Base-by-base conservation (phyloP, 2,113 vertebrate species). In the mouse (Mus musculus) region DNA sequence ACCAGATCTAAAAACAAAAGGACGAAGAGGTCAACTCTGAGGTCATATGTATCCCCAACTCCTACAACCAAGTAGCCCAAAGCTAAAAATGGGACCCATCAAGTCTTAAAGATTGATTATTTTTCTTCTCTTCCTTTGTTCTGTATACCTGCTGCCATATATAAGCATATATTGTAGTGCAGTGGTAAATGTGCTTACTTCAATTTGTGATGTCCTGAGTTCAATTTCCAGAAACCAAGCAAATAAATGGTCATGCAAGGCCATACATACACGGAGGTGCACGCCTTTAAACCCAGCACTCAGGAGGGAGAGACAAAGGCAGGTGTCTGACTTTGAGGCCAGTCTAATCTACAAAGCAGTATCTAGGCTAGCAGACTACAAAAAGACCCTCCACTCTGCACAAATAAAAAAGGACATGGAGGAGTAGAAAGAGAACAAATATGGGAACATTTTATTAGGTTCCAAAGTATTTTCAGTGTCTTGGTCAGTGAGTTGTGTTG, bases 1-100 rank as follows among this genome's bases (percentile, higher is more conserved):
- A 95, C 95, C 95, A 97, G 98, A 98, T 99, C 99, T 99, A 97
- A 84, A 89, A 98, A 93, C 46, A 95, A 54, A 98, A n/a, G 91
- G 52, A 65, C 52, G 88, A 26, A 30, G 30, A 75, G 76, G 81
- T 96, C 73, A 97, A 36, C 75, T 28, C 16, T 76, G 65, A 93
- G 49, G 77, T 3, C 0, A 61, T 22, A 49, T 36, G 22, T 1
- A 88, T 19, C 0, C 12, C 67, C 12, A 63, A 95, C 33, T 89
- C 65, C 89, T 49, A 71, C 13, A 96, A 75, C 28, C 24, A 65
- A 65, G 28, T 36, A n/a, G 30, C 89, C 69, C 42, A 9, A 90
- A 67, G 36, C 59, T 33, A 42, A 33, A 12, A 91, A 93, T 0
- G 17, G 24, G 82, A 61, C 49, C 49, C 77, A 46, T 42, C 22